Evolutionary conservation across 2,888 invertebrate species (phyloP).

Genomic region (Xylophagus ater): DNA sequence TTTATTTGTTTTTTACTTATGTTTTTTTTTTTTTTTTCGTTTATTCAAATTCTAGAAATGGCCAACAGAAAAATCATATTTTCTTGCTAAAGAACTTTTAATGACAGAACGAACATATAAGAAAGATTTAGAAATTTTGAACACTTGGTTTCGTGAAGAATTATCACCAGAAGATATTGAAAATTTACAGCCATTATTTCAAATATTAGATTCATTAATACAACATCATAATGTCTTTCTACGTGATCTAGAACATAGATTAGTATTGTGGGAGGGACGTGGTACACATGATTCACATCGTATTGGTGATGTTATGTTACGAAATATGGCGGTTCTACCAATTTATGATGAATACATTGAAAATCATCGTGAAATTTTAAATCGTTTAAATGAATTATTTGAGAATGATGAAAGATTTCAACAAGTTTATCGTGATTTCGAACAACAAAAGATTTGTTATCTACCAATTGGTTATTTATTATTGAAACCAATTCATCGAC

Average conservation of each 20-base stretch:
- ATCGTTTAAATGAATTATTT: conserved; percentile 67
- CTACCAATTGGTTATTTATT: conserved; percentile 74
- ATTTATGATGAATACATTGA: conserved; percentile 62
- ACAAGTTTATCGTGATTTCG: conserved; percentile 63
- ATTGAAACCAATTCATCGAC: conserved; percentile 69
- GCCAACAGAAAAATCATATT: conserved; percentile 63
- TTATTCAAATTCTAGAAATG: conserved; percentile 41
- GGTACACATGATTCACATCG: conserved; percentile 46
- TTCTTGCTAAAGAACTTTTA: conserved; percentile 81
- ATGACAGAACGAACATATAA: conserved; percentile 95
- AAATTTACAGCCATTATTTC: conserved; percentile 41
- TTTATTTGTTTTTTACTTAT: conserved; percentile 3
- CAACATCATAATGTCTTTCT: conserved; percentile 72
- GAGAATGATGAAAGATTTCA: conserved; percentile 58
- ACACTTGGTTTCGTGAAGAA: conserved; percentile 67
- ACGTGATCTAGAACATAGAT: conserved; percentile 62
- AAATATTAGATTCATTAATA: conserved; percentile 69
- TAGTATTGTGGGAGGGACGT: conserved; percentile 62
- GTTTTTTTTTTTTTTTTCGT: neutral
- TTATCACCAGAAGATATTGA: conserved; percentile 48
- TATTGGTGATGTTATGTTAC: conserved; percentile 65
- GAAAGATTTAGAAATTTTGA: conserved; percentile 85
- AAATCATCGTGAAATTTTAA: conserved; percentile 63
- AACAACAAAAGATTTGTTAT: conserved; percentile 74
- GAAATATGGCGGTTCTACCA: conserved; percentile 51